These are phyloP conservation scores for Coracias cyanogaster DNA, from an alignment of 2,797 vertebrate species.

Conservation along the genomic window DNA sequence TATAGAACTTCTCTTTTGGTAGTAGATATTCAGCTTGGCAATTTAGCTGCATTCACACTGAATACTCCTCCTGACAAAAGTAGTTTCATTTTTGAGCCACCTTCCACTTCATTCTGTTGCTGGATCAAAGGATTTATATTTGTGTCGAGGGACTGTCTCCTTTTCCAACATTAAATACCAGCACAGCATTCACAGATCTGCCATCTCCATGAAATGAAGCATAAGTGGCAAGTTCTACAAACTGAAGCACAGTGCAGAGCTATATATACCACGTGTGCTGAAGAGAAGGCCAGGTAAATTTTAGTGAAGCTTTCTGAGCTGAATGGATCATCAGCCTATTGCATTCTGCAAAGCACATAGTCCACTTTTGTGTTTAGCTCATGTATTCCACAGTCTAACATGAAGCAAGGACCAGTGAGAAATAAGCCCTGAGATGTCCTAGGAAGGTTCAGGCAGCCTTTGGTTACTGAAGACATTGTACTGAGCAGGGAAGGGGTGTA, in stretches of 20 bases:
- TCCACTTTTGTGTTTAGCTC: background rate
- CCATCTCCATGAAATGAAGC: background rate
- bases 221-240: background rate
- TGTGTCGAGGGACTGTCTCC: background rate
- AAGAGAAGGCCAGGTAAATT: background rate
- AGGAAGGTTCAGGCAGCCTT: background rate
- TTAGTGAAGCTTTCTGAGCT: background rate
- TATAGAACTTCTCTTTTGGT: background rate
- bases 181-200: background rate
- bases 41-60: background rate
- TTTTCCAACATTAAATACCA: background rate
- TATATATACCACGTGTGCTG: background rate
- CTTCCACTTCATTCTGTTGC: background rate
- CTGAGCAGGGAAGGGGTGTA: background rate
- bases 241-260: background rate
- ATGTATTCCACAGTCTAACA: background rate
- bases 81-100: background rate
- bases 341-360: rapidly evolving
- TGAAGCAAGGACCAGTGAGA: no score
- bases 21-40: background rate
- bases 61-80: background rate
- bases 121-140: background rate
- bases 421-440: background rate
- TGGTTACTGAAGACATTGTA: background rate
- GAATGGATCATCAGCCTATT: background rate